Evolutionary conservation across 2,113 vertebrate species (phyloP).

Genomic region (Myiopsitta monachus): DNA sequence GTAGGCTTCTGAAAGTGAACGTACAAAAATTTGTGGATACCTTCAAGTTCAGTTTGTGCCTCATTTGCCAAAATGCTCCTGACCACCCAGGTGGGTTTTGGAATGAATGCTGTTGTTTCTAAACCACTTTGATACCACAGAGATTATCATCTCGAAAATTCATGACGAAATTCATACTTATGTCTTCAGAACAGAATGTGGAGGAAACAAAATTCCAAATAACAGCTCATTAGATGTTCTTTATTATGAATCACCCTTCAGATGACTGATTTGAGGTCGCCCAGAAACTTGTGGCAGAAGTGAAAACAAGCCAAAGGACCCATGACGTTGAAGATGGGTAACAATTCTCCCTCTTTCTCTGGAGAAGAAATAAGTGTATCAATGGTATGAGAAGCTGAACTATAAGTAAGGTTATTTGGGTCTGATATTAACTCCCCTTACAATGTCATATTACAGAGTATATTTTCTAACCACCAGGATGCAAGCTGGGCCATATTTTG

Average conservation of each 20-base stretch:
- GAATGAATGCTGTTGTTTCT: not conserved
- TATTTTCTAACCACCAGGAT: not conserved
- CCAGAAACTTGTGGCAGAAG: not conserved
- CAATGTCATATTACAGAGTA: not conserved
- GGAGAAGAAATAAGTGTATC: not conserved
- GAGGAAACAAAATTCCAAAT: not conserved
- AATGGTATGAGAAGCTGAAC: not conserved
- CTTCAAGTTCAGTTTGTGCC: not conserved
- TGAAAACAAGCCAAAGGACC: not conserved
- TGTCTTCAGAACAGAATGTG: not conserved
- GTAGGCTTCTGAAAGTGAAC: not conserved
- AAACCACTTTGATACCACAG: not conserved
- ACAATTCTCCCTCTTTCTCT: not conserved
- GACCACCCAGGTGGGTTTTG: not conserved
- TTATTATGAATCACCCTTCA: not conserved
- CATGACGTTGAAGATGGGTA: not conserved
- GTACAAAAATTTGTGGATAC: not conserved
- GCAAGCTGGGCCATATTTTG: not conserved
- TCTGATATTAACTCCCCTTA: not conserved
- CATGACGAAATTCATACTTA: not conserved
- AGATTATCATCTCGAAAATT: not conserved
- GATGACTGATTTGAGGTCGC: not conserved
- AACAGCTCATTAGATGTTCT: not conserved
- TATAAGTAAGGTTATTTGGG: not conserved
- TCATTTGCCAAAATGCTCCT: not conserved